These are phyloP conservation scores for Sinella curviseta DNA, from an alignment of 1,140 invertebrate genomes.

Conservation along the genomic window DNA sequence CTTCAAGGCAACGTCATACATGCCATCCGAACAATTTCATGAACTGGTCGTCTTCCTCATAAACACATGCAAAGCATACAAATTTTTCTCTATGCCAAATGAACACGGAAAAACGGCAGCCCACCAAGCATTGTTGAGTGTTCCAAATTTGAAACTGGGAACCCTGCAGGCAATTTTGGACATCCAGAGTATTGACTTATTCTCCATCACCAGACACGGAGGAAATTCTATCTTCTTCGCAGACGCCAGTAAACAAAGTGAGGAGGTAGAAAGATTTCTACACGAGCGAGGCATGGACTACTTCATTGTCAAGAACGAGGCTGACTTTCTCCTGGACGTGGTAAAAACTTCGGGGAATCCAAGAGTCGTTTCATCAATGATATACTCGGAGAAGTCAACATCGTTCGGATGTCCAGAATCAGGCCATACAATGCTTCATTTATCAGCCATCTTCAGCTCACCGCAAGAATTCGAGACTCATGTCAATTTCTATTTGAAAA, in stretches of 20 bases:
- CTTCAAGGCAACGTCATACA: neutral
- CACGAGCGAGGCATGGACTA: neutral
- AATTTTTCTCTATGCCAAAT: neutral
- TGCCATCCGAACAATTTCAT: neutral
- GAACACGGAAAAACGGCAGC: neutral
- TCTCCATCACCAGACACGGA: neutral
- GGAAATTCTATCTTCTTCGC: neutral
- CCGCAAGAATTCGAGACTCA: neutral
- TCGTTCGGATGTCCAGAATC: neutral
- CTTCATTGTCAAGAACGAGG: neutral
- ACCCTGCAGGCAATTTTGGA: neutral
- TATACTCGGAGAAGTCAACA: neutral
- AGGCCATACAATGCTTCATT: neutral
- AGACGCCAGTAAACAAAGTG: neutral
- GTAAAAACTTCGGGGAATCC: neutral
- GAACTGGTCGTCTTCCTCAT: neutral
- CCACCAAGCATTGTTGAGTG: neutral
- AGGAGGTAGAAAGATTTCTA: neutral
- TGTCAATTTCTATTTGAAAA: neutral
- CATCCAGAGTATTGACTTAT: neutral
- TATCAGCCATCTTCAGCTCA: neutral
- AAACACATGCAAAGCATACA: neutral
- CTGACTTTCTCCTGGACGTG: neutral
- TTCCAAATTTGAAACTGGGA: neutral
- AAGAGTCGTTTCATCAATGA: neutral